Evolutionary conservation across 2,888 invertebrate genomes (phyloP), one percentile per base, ranked within the genome.

Genomic region (Branchipolynoe longqiensis): DNA sequence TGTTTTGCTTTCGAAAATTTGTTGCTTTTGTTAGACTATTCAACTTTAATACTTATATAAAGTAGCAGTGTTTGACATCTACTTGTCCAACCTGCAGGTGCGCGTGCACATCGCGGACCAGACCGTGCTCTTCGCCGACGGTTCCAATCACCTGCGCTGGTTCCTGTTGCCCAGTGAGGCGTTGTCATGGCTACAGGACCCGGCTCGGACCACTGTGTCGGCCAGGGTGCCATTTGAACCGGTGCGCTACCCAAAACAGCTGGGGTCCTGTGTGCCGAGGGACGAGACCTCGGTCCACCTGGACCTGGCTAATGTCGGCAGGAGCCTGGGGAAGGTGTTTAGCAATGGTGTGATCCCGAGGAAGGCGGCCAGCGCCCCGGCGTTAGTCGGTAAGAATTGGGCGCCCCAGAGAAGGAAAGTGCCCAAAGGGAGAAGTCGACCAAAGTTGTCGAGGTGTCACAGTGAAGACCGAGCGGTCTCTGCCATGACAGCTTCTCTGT

Each of bases 111-210:
- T 86, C 3, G 85, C 84, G 25, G 88, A 97, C 92, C 96, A 96
- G 89, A 95, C 96, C 89, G 95, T 96, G 33, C 95, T 95, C 88
- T 97, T 97, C 91, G 96, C 96, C 90, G 94, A 94, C 38, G 95
- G 96, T 73, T 95, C 96, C 64, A 96, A 96, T 89, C 95, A 95
- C 84, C 94, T 97, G 22, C 95, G 97, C 87, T 98, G 98, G 98
- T 98, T 97, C 94, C 96, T 98, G 95, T 93, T 98, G 83, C 97
- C 97, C 0, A 96, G 96, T 91, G 98, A 98, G 94, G 97, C 97
- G 0, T 96, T 97, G 91, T 96, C 96, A 89, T 95, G 83, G 62
- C 62, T 89, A 28, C 81, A 84, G 38, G 48, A 64, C 25, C 48
- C 85, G 14, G 48, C 2, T 4, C 14, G 28, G 6, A 73, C 69